A percentile compares a stretch with the other conserved stretches of the same genome.
phyloP scores from a whole-genome alignment of 35 echinoderm and acorn worm species.

The Lytechinus pictus region DNA sequence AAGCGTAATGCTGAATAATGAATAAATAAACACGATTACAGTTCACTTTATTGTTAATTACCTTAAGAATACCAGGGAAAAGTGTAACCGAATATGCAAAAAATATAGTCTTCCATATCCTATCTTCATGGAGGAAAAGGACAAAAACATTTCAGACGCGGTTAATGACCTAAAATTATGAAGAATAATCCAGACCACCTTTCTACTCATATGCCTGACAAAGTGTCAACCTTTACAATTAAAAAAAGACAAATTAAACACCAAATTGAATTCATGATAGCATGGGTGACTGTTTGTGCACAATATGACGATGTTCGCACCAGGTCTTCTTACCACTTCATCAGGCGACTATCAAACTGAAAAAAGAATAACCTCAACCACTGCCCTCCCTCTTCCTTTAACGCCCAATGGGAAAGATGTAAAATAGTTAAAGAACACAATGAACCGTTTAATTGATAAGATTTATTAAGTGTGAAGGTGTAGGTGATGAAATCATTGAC shows the following conservation, averaged over 20 bases:
- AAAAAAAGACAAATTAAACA: background rate
- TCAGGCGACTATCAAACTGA: background rate
- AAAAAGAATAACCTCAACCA: background rate
- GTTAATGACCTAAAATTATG: too few species aligned
- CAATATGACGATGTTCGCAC: background rate
- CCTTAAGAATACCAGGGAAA: too few species aligned
- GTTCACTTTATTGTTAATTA: too few species aligned
- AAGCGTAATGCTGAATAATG: too few species aligned
- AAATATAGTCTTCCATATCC: too few species aligned
- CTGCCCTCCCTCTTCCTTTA: background rate
- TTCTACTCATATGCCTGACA: background rate
- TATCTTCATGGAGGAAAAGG: too few species aligned
- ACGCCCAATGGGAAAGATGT: background rate
- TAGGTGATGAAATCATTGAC: background rate
- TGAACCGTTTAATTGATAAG: background rate
- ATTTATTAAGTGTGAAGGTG: background rate
- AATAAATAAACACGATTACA: too few species aligned
- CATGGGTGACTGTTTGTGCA: background rate
- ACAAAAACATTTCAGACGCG: too few species aligned
- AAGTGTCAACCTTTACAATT: background rate
- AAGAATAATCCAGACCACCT: background rate
- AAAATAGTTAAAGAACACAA: background rate
- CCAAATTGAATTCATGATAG: background rate
- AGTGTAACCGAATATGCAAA: too few species aligned
- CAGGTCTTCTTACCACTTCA: background rate